Percentiles rank a stretch among this genome's conserved stretches.
Conservation (phyloP, 2,888 invertebrate genomes). For the Microplitis manilae region DNA sequence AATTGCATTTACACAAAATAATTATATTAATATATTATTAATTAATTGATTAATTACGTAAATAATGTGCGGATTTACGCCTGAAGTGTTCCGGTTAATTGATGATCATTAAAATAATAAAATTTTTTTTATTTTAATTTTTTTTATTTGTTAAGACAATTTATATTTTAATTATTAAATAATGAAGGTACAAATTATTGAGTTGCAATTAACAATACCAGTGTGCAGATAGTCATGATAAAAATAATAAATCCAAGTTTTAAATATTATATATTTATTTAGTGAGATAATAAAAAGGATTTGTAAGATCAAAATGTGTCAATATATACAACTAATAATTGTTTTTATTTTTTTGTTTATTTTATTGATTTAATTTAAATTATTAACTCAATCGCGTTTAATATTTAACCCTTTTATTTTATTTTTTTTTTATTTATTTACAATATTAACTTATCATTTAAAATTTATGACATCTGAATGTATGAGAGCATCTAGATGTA, state of each 20-base stretch:
- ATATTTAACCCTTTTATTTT: neutral
- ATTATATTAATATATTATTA: neutral
- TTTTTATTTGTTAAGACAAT: neutral
- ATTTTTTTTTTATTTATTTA: no score
- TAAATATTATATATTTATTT: slow-evolving; percentile 48
- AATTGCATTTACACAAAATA: slow-evolving; percentile 17
- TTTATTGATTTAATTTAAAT: neutral
- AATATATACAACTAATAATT: neutral
- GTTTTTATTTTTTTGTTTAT: neutral
- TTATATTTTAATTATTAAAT: slow-evolving; percentile 4
- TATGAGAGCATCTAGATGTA: neutral
- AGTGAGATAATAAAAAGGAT: slow-evolving; percentile 37
- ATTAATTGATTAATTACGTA: neutral
- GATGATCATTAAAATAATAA: neutral
- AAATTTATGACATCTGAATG: neutral
- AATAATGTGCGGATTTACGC: slow-evolving; percentile 11
- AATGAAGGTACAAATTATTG: slow-evolving; percentile 47
- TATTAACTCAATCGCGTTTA: neutral
- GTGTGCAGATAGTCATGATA: slow-evolving; percentile 38
- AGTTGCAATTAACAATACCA: slow-evolving; percentile 19
- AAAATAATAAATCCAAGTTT: slow-evolving; percentile 30
- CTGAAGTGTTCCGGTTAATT: slow-evolving; percentile 25
- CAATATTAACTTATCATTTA: neutral
- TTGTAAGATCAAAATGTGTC: slow-evolving; percentile 48
- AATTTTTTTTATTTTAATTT: neutral